Base-by-base conservation (phyloP, 2,888 invertebrate genomes). In the Chalcis sispes region DNA sequence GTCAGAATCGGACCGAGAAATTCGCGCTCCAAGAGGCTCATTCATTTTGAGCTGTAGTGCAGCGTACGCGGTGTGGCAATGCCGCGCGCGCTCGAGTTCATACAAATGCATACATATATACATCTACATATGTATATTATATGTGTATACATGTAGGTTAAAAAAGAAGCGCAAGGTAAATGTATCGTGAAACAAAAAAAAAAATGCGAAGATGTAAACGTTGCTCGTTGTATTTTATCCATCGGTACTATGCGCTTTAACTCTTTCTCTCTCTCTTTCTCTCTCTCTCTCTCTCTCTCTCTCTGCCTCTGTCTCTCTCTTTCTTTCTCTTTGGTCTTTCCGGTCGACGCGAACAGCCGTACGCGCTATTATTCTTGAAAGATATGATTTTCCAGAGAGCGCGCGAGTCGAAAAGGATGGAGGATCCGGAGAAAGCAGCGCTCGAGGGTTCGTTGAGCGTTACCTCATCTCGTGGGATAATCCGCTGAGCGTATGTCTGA, bases 391-490 rank as follows among this genome's bases (percentile, higher is more conserved):
- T 25, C 25, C 23, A 8, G 32, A 3, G 32, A 3, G 32, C 62
- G 65, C 18, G 52, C 20, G 52, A 32, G 36, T 5, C 20, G 36
- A 29, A 32, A 8, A 58, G 58, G 46, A 18, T 42, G 7, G 2
- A 15, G 13, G 42, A 4, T 42, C 8, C 32, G 13, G 42, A 54
- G 40, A 50, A 23, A 32, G 40, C 18, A 18, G n/a, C 65, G 42
- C 18, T 18, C 3, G 29, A 42, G 58, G 69, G 42, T 64, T 76
- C 79, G 81, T 81, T 83, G 83, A 81, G 81, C 82, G 81, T 87
- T 88, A 85, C 87, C 81, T 85, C 87, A 87, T 79, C 81, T 81
- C 87, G 86, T 87, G 87, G 82, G 87, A 87, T 82, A 83, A 81
- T 82, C 80, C 76, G 77, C 36, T 27, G 36, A 29, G 58, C 27